phyloP scores from a whole-genome alignment of 2,888 invertebrate species.

The Shargacucullia verbasci region DNA sequence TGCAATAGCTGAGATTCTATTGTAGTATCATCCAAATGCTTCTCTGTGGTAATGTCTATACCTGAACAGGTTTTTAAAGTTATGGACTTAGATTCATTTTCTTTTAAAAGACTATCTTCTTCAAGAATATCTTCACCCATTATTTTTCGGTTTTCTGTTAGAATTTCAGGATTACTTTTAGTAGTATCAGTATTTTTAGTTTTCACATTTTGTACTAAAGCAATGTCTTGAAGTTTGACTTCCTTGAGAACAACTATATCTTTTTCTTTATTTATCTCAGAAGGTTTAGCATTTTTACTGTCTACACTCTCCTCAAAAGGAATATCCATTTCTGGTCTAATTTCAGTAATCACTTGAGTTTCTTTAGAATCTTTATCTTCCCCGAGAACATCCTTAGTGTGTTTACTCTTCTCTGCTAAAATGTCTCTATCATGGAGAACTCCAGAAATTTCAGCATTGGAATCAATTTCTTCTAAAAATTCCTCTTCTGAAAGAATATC shows the following conservation, averaged over 20 bases:
- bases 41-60: not conserved
- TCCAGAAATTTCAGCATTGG: too few relatives aligned
- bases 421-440: not conserved
- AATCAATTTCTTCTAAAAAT: constrained; percentile 22
- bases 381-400: not conserved
- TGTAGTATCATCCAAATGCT: not conserved
- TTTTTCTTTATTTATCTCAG: too few relatives aligned
- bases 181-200: too few relatives aligned
- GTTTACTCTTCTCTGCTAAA: not conserved
- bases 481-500: constrained; percentile 16
- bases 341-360: not conserved
- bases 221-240: too few relatives aligned
- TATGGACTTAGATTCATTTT: not conserved
- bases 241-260: too few relatives aligned
- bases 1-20: too few relatives aligned
- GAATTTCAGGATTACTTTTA: too few relatives aligned
- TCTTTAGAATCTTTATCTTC: constrained; percentile 31
- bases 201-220: too few relatives aligned
- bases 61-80: not conserved
- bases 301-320: too few relatives aligned
- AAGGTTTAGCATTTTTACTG: too few relatives aligned
- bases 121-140: not conserved
- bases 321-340: too few relatives aligned
- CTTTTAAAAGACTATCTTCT: not conserved
- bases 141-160: not conserved